Conservation (phyloP, 2,113 vertebrate species). For the Puma concolor region DNA sequence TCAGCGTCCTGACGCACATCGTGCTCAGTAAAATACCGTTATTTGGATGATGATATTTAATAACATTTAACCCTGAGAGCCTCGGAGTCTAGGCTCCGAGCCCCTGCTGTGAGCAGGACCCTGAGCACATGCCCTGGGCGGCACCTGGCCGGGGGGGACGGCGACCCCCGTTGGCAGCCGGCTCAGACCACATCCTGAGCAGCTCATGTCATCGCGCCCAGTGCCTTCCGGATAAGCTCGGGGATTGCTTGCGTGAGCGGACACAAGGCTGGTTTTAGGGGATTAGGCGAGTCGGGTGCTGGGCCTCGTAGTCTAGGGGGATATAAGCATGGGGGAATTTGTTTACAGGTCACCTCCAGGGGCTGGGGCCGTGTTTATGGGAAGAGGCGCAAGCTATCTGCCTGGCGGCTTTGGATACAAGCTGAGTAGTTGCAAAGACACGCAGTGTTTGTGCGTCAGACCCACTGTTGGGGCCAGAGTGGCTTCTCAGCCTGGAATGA, state of each 20-base stretch:
- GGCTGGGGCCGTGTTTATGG: not conserved
- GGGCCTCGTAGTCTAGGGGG: not conserved
- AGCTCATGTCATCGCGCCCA: accelerated
- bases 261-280: not conserved
- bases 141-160: not conserved
- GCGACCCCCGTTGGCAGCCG: not conserved
- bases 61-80: not conserved
- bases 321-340: not conserved
- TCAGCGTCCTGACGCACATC: not conserved
- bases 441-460: accelerated
- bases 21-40: not conserved
- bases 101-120: accelerated
- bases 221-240: accelerated
- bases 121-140: accelerated
- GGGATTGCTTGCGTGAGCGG: not conserved
- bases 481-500: not conserved
- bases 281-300: not conserved
- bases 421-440: not conserved
- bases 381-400: not conserved
- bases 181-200: slow-evolving; percentile 9
- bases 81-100: not conserved
- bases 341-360: not conserved
- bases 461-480: accelerated
- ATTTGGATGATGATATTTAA: not conserved
- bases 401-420: not conserved